Evolutionary conservation across 2,888 invertebrate genomes (phyloP), one percentile per base, ranked within the genome.

Genomic region (Odontomyia ornata): DNA sequence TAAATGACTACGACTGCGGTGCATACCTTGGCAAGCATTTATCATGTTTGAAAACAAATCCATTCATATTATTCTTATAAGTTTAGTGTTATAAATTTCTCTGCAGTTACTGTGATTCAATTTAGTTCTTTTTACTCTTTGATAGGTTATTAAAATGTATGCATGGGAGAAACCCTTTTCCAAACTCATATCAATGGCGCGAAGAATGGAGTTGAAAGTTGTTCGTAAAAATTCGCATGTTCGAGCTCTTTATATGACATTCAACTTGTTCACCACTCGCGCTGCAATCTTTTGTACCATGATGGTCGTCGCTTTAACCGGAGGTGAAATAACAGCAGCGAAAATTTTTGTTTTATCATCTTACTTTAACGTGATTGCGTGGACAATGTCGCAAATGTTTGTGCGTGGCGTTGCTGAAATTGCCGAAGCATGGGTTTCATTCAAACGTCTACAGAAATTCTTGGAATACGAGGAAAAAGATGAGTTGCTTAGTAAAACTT

Each of bases 141-240:
- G 5, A 52, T 15, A 94, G 89, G 94, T 96, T 1, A 93, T 97
- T 80, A 97, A 97, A 88, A 95, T 96, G 95, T 96, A 96, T 84
- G 93, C 95, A 0, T 97, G 96, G 93, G 96, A 97, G 84, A 92
- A 91, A 81, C 93, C 95, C 0, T 96, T 96, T 83, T 92, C 93
- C 65, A 89, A 91, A 80, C 89, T 95, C 23, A 92, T 96, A 1
- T 89, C 90, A 11, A 82, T 89, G 28, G 92, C 93, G 2, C 87
- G 96, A 82, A 89, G 89, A 88, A 91, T 89, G 82, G 91, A 90
- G 81, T 64, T 90, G 71, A 88, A 86, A 79, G 88, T 91, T 80
- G 89, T 93, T 0, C 89, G 86, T 25, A 90, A 89, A 60, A 90
- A 91, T 0, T 91, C 91, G 0, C 90, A 91, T 79, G 88, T 93